phyloP scores from a whole-genome alignment of 2,888 invertebrate species.

The Mesochorus sp. region DNA sequence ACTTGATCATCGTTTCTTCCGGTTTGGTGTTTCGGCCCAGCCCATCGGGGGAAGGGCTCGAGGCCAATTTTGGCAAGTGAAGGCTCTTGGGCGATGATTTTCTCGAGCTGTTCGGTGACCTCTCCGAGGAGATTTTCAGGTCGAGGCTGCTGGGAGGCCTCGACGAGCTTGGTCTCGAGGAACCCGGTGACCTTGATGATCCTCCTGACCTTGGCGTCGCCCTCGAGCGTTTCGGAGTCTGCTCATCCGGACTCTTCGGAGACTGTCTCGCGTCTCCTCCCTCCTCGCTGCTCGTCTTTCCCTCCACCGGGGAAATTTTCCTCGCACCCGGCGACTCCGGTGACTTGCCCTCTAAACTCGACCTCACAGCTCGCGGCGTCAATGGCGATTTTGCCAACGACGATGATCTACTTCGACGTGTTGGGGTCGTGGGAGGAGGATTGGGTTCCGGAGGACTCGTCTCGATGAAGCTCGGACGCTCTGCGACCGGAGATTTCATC shows the following conservation, averaged over 20 bases:
- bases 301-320: conserved; percentile 9
- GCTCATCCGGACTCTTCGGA: too few relatives aligned
- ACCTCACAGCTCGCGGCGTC: conserved; percentile 74
- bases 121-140: background rate
- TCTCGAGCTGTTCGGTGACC: conserved; percentile 49
- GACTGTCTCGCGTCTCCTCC: too few relatives aligned
- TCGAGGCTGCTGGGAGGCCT: conserved; percentile 49
- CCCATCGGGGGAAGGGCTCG: conserved; percentile 57
- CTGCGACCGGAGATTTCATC: conserved; percentile 41
- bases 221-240: too few relatives aligned
- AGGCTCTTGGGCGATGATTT: conserved; percentile 69
- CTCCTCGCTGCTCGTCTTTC: background rate
- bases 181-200: conserved; percentile 19
- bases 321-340: conserved; percentile 56
- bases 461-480: conserved; percentile 54
- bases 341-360: conserved; percentile 66
- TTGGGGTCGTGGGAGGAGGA: conserved; percentile 77
- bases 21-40: background rate
- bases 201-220: conserved; percentile 23
- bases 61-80: conserved; percentile 69
- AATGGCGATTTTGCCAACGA: conserved; percentile 69
- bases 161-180: conserved; percentile 6
- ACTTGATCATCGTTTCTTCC: conserved; percentile 54
- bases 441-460: conserved; percentile 68
- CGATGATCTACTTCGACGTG: conserved; percentile 66